A percentile compares a stretch with the other conserved stretches of the same genome.
phyloP scores from a whole-genome alignment of 2,113 vertebrate species.

The Thunnus maccoyii region DNA sequence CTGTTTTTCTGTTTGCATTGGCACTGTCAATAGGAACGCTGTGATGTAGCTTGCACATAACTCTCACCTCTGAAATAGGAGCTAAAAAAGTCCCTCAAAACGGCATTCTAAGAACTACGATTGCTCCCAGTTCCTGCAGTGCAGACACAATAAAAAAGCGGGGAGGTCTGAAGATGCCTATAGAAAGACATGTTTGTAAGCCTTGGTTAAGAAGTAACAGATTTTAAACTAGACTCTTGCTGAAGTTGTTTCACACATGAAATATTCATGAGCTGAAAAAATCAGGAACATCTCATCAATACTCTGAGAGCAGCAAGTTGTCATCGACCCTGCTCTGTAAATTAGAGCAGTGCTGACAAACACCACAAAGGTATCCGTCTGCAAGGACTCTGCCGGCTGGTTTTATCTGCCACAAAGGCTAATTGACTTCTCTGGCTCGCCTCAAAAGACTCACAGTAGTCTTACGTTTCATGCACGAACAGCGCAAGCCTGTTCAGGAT shows the following conservation, averaged over 20 bases:
- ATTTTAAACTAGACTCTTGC: slow-evolving; percentile 20
- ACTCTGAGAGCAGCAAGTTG: slow-evolving; percentile 32
- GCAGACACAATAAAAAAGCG: too few relatives aligned
- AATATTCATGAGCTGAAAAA: slow-evolving; percentile 61
- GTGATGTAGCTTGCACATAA: too few relatives aligned
- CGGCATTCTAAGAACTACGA: too few relatives aligned
- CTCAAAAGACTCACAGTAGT: slow-evolving; percentile 36
- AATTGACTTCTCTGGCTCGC: slow-evolving; percentile 41
- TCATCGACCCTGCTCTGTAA: slow-evolving; percentile 38
- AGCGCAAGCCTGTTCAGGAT: slow-evolving; percentile 16
- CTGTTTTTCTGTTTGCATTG: too few relatives aligned
- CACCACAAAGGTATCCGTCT: slow-evolving; percentile 54
- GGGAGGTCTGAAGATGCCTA: too few relatives aligned
- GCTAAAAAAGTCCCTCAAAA: too few relatives aligned
- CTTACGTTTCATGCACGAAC: slow-evolving; percentile 53
- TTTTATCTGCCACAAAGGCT: slow-evolving; percentile 45
- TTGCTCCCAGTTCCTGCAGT: too few relatives aligned
- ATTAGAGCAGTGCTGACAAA: slow-evolving; percentile 60
- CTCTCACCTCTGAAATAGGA: too few relatives aligned
- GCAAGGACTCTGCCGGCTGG: slow-evolving; percentile 2
- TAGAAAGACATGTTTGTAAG: background rate
- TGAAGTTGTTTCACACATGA: slow-evolving; percentile 39
- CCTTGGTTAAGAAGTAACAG: background rate
- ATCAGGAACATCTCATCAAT: slow-evolving; percentile 39
- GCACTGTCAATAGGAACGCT: too few relatives aligned